Evolutionary conservation across 2,113 vertebrate species (phyloP), one percentile per base, ranked within the genome.

Genomic region (Zapus hudsonius): DNA sequence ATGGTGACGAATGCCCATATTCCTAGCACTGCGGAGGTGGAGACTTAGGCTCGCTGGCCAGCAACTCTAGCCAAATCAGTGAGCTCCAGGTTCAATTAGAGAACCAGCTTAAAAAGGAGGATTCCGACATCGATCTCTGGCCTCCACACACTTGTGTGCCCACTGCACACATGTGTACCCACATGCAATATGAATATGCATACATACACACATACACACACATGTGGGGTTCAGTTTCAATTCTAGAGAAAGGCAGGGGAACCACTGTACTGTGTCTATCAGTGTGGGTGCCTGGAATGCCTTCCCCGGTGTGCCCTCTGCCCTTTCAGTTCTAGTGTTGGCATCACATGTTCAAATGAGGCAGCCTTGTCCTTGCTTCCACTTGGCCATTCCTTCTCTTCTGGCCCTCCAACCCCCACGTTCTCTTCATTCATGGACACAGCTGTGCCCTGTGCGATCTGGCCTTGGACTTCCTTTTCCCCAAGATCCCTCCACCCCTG

Each of bases 301-400:
- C 5, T 22, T 33, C 29, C 31, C 19, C 38, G 13, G 6, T 15
- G 0, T 2, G 1, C 59, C 23, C 5, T 16, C 33, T 25, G 1
- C 27, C 44, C 63, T n/a, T 6, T 12, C 29, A 12, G 75, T 4
- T 19, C 16, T 8, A 10, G 36, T 1, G 0, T 29, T 23, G 1
- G 33, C 5, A 0, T 33, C 69, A 64, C 1, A 2, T 52, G 25
- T 13, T 10, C 5, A 13, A 22, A 2, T 42, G 44, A 57, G 6
- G 0, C 52, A 55, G 20, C 0, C 75, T n/a, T 44, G 27, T 16
- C 72, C 12, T 44, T 47, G 23, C 9, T 25, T 61, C 29, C 3
- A 0, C 44, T 47, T 33, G 3, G 57, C 55, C 2, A 0, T 0
- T 1, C 27, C 12, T 4, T 42, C 8, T 20, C 5, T 31, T 11